Conservation (phyloP, 92 coral and sea anemone species). For the Epizoanthus ramosus region DNA sequence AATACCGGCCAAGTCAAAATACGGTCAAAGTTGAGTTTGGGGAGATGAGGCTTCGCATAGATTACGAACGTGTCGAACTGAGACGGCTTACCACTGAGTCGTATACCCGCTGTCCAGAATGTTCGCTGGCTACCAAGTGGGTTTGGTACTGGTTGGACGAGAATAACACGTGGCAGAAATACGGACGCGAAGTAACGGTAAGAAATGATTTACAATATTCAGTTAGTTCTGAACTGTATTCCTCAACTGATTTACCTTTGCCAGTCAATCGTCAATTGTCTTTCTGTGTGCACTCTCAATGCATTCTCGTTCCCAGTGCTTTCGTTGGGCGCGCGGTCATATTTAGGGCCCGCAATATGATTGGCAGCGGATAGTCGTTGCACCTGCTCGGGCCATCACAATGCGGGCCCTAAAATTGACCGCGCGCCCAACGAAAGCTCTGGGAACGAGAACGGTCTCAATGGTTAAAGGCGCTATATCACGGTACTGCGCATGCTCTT, state of each 20-base stretch:
- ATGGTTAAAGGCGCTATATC: too few relatives aligned
- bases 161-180: slow-evolving; percentile 70
- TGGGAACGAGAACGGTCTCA: too few relatives aligned
- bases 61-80: slow-evolving; percentile 67
- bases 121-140: slow-evolving; percentile 77
- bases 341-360: too few relatives aligned
- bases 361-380: too few relatives aligned
- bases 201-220: not conserved
- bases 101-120: slow-evolving; percentile 44
- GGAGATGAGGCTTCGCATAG: slow-evolving; percentile 66
- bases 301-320: too few relatives aligned
- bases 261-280: not conserved
- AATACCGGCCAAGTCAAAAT: not conserved
- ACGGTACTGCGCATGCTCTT: too few relatives aligned
- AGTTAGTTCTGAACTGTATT: too few relatives aligned
- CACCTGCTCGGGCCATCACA: too few relatives aligned
- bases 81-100: slow-evolving; percentile 80
- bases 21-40: slow-evolving; percentile 68
- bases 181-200: slow-evolving; percentile 50
- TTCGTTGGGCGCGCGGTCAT: too few relatives aligned
- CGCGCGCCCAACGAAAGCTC: too few relatives aligned
- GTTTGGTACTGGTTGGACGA: slow-evolving; percentile 86
- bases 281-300: not conserved
- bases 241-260: too few relatives aligned
- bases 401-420: too few relatives aligned